Evolutionary conservation across 2,888 invertebrate genomes (phyloP), one percentile per base, ranked within the genome.

Genomic region (Leucania comma): DNA sequence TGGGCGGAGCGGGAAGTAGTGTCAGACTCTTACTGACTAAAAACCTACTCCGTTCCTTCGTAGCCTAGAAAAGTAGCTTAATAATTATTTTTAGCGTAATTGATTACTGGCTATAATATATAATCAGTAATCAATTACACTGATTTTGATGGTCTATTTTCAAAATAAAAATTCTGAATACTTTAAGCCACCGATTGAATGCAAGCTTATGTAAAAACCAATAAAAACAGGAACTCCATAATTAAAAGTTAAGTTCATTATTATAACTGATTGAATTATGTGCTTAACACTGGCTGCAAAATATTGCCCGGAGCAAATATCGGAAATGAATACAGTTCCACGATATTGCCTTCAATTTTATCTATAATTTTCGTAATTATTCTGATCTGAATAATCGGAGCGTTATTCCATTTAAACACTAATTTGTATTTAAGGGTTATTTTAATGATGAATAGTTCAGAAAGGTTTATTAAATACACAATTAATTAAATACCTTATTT

Each of bases 241-340:
- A 46, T 53, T 17, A 29, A 42, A 48, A 9, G 8, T 29, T 35
- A 29, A n/a, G 0, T 24, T 32, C 38, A 58, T 71, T 58, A 81
- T 70, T 79, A 56, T 71, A 67, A 79, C 71, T 76, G 29, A 84
- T 83, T 76, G 57, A 76, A 83, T 79, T 84, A 76, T 70, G 60
- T 51, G 48, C 53, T 79, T 72, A 71, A 72, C 48, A 54, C n/a
- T 42, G 67, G 2, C 35, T 79, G 59, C 68, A n/a, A 68, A 79
- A 76, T 83, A 81, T 68, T 17, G 65, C 73, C 57, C 5, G 57
- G 24, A 24, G 72, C 73, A 24, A 48, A 26, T 51, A 62, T 69
- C 42, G 53, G 22, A 14, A 68, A 32, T 68, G 17, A 68, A 73
- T 68, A 58, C 59, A 58, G 29, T 58, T 38, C 68, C 14, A 3